Evolutionary conservation across 2,888 invertebrate genomes (phyloP).

Genomic region (Zaprionus lineosus): DNA sequence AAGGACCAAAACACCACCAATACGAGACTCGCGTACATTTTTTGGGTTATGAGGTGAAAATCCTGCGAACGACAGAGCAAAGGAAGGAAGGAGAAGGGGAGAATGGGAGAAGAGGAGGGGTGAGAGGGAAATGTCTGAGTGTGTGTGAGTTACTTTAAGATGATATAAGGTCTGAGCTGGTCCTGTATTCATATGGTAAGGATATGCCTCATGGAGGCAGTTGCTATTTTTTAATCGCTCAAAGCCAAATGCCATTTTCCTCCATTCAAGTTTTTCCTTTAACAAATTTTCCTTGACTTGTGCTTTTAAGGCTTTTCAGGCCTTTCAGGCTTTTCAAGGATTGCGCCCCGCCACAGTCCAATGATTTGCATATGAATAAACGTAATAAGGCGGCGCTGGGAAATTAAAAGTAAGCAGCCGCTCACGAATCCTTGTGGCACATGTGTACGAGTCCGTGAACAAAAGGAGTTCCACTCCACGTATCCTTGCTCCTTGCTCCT

Average conservation of each 20-base stretch:
- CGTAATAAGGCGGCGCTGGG: slow-evolving; percentile 67
- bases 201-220: slow-evolving; percentile 49
- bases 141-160: slow-evolving; percentile 65
- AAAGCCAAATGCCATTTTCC: slow-evolving; percentile 50
- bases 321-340: slow-evolving; percentile 39
- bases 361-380: slow-evolving; percentile 76
- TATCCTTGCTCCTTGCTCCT: too few relatives aligned
- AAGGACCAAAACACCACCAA: slow-evolving; percentile 55
- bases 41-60: slow-evolving; percentile 76
- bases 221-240: slow-evolving; percentile 77
- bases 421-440: slow-evolving; percentile 26
- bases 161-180: slow-evolving; percentile 12
- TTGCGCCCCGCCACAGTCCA: slow-evolving; percentile 57
- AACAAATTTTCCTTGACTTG: slow-evolving; percentile 38
- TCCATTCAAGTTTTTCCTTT: slow-evolving; percentile 28
- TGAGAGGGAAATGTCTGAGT: too few relatives aligned
- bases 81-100: too few relatives aligned
- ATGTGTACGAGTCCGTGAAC: slow-evolving; percentile 17
- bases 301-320: slow-evolving; percentile 24
- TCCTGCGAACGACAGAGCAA: slow-evolving; percentile 30
- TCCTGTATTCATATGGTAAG: slow-evolving; percentile 39
- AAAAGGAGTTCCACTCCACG: slow-evolving; percentile 23
- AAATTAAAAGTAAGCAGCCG: slow-evolving; percentile 70
- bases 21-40: slow-evolving; percentile 29
- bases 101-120: too few relatives aligned